Evolutionary conservation across 1,140 invertebrate genomes (phyloP).

Genomic region (Vanessa atalanta): DNA sequence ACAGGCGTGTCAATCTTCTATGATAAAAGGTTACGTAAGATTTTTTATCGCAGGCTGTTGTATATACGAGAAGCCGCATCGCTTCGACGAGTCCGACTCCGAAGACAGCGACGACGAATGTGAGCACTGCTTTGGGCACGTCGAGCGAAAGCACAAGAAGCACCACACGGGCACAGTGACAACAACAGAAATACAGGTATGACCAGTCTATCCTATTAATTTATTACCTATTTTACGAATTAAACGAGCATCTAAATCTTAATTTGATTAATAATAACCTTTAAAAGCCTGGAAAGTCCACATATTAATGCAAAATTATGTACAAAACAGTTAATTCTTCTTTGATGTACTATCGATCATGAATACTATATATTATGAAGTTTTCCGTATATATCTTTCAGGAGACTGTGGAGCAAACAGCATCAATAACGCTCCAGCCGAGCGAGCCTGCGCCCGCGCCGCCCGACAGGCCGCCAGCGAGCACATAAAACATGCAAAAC

Average conservation of each 20-base stretch:
- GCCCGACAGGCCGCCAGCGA: slow-evolving; percentile 44
- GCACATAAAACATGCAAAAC: not conserved
- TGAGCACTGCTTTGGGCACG: slow-evolving; percentile 92
- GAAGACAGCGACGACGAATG: slow-evolving; percentile 90
- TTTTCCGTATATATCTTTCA: slow-evolving; percentile 1
- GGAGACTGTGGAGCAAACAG: slow-evolving; percentile 42
- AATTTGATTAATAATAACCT: too few species aligned
- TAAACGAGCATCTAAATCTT: too few species aligned
- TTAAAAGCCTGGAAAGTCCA: too few species aligned
- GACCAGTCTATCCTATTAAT: not conserved
- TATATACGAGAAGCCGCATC: slow-evolving; percentile 90
- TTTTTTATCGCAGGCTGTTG: slow-evolving; percentile 87
- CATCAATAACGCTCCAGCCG: slow-evolving; percentile 47
- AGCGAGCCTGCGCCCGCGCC: slow-evolving; percentile 50
- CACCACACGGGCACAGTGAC: slow-evolving; percentile 28
- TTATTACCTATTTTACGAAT: not conserved
- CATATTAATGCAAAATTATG: too few species aligned
- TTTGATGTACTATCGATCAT: too few species aligned
- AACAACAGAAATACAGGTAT: slow-evolving; percentile 43
- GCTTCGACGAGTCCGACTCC: slow-evolving; percentile 91
- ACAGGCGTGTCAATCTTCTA: not conserved
- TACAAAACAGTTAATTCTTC: too few species aligned
- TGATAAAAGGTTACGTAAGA: not conserved
- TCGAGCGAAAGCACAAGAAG: slow-evolving; percentile 85
- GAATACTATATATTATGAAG: too few species aligned